Conservation (phyloP, 1,140 invertebrate species). For the Drosophila kikkawai region DNA sequence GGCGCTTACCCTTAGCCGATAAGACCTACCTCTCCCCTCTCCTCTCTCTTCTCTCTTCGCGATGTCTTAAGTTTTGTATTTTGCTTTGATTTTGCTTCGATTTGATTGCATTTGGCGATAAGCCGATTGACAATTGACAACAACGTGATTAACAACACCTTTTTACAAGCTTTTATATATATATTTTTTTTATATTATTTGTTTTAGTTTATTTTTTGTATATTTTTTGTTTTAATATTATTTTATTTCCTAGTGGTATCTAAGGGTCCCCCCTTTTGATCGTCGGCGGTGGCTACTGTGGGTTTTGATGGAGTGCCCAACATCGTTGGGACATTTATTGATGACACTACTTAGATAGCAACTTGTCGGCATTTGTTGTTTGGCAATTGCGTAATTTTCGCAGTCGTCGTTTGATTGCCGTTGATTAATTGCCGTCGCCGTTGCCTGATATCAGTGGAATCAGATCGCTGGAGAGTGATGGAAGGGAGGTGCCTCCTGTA, state of each 20-base stretch:
- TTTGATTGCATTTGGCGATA: slow-evolving; percentile 61
- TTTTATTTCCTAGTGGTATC: slow-evolving; percentile 3
- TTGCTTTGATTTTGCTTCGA: slow-evolving; percentile 36
- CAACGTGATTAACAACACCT: slow-evolving; percentile 41
- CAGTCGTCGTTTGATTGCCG: slow-evolving; percentile 35
- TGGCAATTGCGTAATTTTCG: slow-evolving; percentile 35
- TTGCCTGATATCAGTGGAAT: slow-evolving; percentile 13
- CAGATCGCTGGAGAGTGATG: neutral
- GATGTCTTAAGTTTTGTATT: slow-evolving; percentile 43
- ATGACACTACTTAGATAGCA: slow-evolving; percentile 63
- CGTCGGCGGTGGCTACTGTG: slow-evolving; percentile 13
- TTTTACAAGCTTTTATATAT: slow-evolving; percentile 8
- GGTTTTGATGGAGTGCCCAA: slow-evolving; percentile 56
- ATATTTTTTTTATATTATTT: neutral
- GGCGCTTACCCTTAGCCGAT: slow-evolving; percentile 49
- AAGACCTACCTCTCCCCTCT: slow-evolving; percentile 30
- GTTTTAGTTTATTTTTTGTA: neutral
- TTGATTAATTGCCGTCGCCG: slow-evolving; percentile 38
- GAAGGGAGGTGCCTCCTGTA: neutral
- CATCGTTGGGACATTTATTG: slow-evolving; percentile 60
- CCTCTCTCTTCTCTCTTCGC: neutral
- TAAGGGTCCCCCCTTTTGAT: neutral
- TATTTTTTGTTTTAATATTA: neutral
- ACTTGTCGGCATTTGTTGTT: slow-evolving; percentile 30
- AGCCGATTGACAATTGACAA: slow-evolving; percentile 47